These are phyloP conservation scores for Lasioglossum oenotherae DNA, from an alignment of 2,888 invertebrate genomes.

Conservation along the genomic window DNA sequence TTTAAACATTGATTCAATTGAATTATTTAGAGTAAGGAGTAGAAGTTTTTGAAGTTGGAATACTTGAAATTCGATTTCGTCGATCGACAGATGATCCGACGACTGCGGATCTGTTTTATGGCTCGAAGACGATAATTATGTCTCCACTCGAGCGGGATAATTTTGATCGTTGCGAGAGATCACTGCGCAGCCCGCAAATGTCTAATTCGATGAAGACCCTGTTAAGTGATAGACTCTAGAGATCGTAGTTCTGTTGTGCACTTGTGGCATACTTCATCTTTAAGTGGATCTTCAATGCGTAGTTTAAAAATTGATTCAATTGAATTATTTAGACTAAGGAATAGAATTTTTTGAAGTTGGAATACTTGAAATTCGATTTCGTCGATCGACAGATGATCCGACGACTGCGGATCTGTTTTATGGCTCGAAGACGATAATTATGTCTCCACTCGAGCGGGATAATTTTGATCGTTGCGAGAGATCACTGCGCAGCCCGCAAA, in stretches of 20 bases:
- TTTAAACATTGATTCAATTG: no score
- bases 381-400: constrained; percentile 20
- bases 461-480: constrained; percentile 21
- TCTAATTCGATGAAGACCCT: neutral
- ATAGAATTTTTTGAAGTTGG: no score
- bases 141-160: neutral
- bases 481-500: constrained; percentile 1
- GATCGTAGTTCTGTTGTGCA: neutral
- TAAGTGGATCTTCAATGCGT: no score
- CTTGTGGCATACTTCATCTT: neutral
- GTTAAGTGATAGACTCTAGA: no score
- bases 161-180: constrained; percentile 24
- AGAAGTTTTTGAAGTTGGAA: no score
- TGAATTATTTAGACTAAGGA: no score
- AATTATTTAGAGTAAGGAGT: no score
- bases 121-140: constrained; percentile 1
- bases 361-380: neutral
- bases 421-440: constrained; percentile 7
- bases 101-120: constrained; percentile 18
- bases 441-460: neutral
- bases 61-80: no score
- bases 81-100: constrained; percentile 20
- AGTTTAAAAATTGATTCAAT: no score
- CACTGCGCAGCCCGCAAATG: neutral
- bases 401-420: constrained; percentile 15